phyloP scores from a whole-genome alignment of 1,140 invertebrate genomes.

The Pararge aegeria region DNA sequence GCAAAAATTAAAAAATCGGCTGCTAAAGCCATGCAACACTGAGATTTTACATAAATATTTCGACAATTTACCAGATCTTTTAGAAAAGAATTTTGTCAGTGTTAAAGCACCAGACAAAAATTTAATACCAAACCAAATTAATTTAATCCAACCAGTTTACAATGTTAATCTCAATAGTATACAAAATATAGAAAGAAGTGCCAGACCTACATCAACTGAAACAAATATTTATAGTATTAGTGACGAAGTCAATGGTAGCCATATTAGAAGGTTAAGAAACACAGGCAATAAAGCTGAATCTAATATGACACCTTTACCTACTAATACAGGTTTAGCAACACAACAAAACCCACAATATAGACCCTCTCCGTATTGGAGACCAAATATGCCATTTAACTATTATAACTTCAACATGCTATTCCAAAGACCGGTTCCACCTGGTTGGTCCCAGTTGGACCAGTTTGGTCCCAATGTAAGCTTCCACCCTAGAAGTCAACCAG shows the following conservation, averaged over 20 bases:
- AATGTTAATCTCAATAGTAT: constrained; percentile 56
- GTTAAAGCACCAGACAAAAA: constrained; percentile 49
- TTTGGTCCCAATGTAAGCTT: constrained; percentile 31
- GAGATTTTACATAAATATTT: constrained; percentile 37
- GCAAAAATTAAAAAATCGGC: constrained; percentile 38
- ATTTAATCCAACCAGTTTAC: constrained; percentile 49
- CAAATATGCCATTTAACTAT: constrained; percentile 31
- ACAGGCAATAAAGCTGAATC: constrained; percentile 1
- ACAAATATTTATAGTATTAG: constrained; percentile 36
- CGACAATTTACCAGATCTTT: constrained; percentile 46
- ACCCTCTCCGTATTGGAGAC: constrained; percentile 38
- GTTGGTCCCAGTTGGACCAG: too few species aligned
- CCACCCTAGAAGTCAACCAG: constrained; percentile 10
- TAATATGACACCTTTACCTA: constrained; percentile 9
- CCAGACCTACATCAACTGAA: constrained; percentile 17
- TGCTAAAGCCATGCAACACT: constrained; percentile 33
- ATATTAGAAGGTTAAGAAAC: constrained; percentile 39
- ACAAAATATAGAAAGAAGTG: constrained; percentile 25
- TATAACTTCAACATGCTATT: constrained; percentile 44
- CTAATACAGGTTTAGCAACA: constrained; percentile 28
- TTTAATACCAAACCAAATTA: constrained; percentile 53
- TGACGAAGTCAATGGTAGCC: constrained; percentile 46
- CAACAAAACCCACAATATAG: constrained; percentile 31
- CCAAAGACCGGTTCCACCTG: constrained; percentile 41
- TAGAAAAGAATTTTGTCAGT: constrained; percentile 40